phyloP scores from a whole-genome alignment of 2,797 vertebrate species.

The Enteromius fasciolatus region DNA sequence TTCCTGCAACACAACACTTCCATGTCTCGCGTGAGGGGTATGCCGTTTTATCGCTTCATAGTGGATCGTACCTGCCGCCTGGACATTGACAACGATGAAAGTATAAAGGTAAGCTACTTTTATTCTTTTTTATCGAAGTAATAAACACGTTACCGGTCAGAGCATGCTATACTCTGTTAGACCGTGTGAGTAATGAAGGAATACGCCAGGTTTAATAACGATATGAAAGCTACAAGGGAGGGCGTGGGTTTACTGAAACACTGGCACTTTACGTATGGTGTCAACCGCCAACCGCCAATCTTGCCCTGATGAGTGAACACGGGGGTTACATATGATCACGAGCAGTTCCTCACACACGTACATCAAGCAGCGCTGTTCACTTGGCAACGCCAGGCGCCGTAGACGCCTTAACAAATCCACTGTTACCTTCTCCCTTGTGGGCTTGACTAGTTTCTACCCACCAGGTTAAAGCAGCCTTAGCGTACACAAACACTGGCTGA shows the following conservation, averaged over 20 bases:
- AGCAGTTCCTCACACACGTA: constrained; percentile 35
- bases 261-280: neutral
- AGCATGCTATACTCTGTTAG: neutral
- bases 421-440: neutral
- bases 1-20: constrained; percentile 61
- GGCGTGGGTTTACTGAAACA: neutral
- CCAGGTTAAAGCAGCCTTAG: constrained; percentile 5
- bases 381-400: constrained; percentile 53
- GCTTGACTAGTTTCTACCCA: neutral
- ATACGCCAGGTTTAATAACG: neutral
- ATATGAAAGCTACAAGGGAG: constrained; percentile 1
- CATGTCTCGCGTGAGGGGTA: constrained; percentile 48
- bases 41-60: constrained; percentile 26
- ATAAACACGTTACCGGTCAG: constrained; percentile 38
- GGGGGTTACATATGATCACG: constrained; percentile 15
- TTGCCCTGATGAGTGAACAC: neutral
- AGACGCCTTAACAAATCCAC: constrained; percentile 2
- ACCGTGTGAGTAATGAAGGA: neutral
- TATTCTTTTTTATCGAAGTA: constrained; percentile 21
- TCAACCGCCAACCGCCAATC: too few species aligned
- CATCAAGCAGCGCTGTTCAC: constrained; percentile 42
- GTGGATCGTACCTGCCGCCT: constrained; percentile 38
- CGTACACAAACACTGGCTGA: neutral
- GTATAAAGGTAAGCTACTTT: constrained; percentile 49
- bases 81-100: constrained; percentile 24